Base-by-base conservation (phyloP, 1,140 invertebrate genomes). In the Tribolium castaneum region DNA sequence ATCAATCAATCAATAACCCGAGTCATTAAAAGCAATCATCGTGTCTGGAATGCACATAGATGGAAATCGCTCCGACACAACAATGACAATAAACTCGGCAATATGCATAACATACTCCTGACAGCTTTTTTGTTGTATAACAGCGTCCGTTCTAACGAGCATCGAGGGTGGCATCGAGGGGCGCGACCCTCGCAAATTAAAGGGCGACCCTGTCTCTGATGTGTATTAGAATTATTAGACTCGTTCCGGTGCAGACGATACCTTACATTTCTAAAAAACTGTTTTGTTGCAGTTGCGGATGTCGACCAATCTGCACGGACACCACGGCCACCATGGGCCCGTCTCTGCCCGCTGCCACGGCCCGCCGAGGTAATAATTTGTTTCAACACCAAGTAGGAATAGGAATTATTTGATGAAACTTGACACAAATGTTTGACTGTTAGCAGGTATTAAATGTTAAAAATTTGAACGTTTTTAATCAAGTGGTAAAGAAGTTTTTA, bases 161-260 rank as follows among this genome's bases (percentile, higher is more conserved):
- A 52, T 80, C 80, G 82, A 84, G 83, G 84, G 83, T 84, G 84
- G 84, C 77, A 82, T 78, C 51, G 70, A 70, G 80, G 81, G 83
- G 83, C 84, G 82, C 84, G 84, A 84, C 84, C 84, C 84, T 84
- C 79, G 79, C 80, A 83, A 84, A 85, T 84, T 85, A 84, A 83
- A 84, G 82, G 79, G 80, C 82, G 78, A 82, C 83, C 77, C 78
- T 80, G 77, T 66, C 72, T 74, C 75, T 81, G 72, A 70, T 78
- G 75, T 76, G 75, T 66, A 70, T 73, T 13, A n/a, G 71, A 76
- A 62, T 77, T 19, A 77, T 74, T 70, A 76, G 13, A 73, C 13
- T 5, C 76, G 76, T 34, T 71, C 13, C 70, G 19, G 70, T 22
- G 59, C 51, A 72, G 62, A 72, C 78, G 51, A 79, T 81, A n/a